These are phyloP conservation scores for Sesamia inferens DNA, from an alignment of 2,888 invertebrate species.

Conservation along the genomic window DNA sequence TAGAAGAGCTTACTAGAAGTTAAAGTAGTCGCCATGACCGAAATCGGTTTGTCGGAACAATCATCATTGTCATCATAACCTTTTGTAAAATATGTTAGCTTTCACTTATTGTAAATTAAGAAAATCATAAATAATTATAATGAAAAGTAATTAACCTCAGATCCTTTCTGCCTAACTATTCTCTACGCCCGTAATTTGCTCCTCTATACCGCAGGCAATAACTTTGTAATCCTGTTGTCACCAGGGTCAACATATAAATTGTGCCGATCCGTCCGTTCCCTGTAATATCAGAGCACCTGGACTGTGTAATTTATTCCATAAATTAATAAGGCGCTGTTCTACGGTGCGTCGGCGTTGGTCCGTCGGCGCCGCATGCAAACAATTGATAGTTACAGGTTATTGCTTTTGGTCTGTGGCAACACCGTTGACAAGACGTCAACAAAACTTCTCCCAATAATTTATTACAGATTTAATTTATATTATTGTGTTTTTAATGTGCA, in stretches of 20 bases:
- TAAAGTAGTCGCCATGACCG: too few relatives aligned
- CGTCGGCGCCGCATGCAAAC: slow-evolving; percentile 51
- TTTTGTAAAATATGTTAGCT: neutral
- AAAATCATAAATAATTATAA: neutral
- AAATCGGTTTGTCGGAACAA: too few relatives aligned
- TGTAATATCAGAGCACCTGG: slow-evolving; percentile 60
- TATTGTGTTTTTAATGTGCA: too few relatives aligned
- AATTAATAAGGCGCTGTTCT: slow-evolving; percentile 56
- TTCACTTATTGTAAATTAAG: neutral
- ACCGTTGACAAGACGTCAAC: too few relatives aligned
- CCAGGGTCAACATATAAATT: slow-evolving; percentile 59
- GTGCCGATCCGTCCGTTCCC: slow-evolving; percentile 33
- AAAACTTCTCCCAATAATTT: too few relatives aligned
- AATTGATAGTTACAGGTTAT: slow-evolving; percentile 57
- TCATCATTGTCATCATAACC: too few relatives aligned
- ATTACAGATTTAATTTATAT: too few relatives aligned
- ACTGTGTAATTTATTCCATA: slow-evolving; percentile 63
- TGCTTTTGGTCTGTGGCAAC: too few relatives aligned
- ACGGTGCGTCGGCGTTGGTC: slow-evolving; percentile 17
- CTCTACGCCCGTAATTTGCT: slow-evolving; percentile 29
- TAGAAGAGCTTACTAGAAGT: too few relatives aligned
- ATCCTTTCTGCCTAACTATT: slow-evolving; percentile 13
- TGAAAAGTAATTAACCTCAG: slow-evolving; percentile 25
- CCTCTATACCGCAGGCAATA: slow-evolving; percentile 42
- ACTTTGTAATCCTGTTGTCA: slow-evolving; percentile 55